phyloP scores from a whole-genome alignment of 2,888 invertebrate genomes.

The Ormia ochracea region DNA sequence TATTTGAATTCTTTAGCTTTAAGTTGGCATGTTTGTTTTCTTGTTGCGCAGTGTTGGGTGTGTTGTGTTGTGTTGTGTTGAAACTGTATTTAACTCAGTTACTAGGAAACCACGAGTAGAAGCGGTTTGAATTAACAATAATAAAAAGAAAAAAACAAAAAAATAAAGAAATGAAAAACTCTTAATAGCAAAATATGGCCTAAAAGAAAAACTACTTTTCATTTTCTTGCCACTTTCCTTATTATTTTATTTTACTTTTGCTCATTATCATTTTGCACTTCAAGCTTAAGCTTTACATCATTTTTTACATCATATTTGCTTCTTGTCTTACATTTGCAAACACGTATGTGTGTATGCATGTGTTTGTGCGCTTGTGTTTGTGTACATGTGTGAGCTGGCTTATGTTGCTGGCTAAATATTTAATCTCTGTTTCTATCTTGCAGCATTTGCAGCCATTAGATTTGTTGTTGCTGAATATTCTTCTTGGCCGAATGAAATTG shows the following conservation, averaged over 20 bases:
- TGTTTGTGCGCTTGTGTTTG: no score
- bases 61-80: no score
- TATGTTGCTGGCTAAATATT: conserved; percentile 30
- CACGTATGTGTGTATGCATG: no score
- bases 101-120: conserved; percentile 36
- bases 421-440: conserved; percentile 6
- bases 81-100: conserved; percentile 30
- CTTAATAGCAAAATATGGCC: conserved; percentile 11
- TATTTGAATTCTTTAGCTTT: conserved; percentile 46
- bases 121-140: no score
- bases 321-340: not conserved
- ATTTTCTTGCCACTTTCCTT: no score
- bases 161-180: not conserved
- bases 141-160: not conserved
- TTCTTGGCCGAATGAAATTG: conserved; percentile 22
- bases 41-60: no score
- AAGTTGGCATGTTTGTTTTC: not conserved
- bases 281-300: conserved; percentile 40
- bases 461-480: not conserved
- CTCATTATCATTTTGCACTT: conserved; percentile 21
- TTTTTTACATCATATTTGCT: conserved; percentile 34
- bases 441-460: not conserved
- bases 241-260: not conserved
- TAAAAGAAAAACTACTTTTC: conserved; percentile 49
- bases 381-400: no score